Base-by-base conservation (phyloP, 2,113 vertebrate species). In the Megaleporinus macrocephalus region DNA sequence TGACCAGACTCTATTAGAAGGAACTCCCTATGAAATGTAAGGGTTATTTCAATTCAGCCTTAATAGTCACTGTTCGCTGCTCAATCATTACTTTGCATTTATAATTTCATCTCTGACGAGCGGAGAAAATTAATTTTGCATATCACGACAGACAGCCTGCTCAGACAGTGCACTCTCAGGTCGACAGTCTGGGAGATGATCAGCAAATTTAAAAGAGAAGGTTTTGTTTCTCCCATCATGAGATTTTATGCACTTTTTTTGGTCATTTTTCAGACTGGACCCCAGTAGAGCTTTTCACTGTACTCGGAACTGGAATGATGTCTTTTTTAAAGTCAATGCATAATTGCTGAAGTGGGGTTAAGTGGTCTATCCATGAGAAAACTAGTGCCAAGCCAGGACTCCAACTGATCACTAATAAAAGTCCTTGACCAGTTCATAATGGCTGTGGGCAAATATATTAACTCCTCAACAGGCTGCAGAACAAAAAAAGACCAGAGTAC, bases 301-400 rank as follows among this genome's bases (percentile, higher is more conserved):
- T 51, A 51, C 1, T 16, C 1, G 16, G 49, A 51, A 51, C 15
- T 24, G 73, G 66, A 82, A 62, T 82, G 36, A 24, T 44, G 36
- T 33, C 26, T 71, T 83, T 53, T 78, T 69, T 70, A 30, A 62
- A 82, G 53, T 62, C 49, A 72, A 55, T 36, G 74, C 30, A 51
- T 83, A 83, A 77, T 72, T 72, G 72, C 71, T 83, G 74, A 78
- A 63, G 66, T n/a, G 66, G 71, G 74, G 74, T 72, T 83, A 77
- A 83, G 74, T 78, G 66, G 74, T 72, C 70, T 82, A 69, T 53
- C 71, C 66, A 77, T 76, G 73, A 36, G 27, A 62, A 27, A 72
- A 69, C 66, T 66, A 61, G 22, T 47, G 22, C 74, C 74, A 53
- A 83, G 26, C 41, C 59, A 59, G 24, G 74, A 83, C 51, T 72